Conservation (phyloP, 2,113 vertebrate genomes). For the Engystomops pustulosus region DNA sequence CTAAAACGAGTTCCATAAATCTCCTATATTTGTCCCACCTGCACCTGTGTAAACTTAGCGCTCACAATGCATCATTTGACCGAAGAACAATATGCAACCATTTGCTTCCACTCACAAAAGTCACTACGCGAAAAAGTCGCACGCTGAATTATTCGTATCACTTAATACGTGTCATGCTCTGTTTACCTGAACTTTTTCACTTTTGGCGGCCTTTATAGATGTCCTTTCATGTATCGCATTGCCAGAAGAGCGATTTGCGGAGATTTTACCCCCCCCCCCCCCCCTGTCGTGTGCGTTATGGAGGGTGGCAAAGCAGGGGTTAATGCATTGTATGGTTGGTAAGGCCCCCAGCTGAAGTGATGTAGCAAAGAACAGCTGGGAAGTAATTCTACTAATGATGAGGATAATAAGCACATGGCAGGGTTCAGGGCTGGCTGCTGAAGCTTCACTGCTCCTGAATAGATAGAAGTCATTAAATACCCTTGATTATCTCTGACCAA, state of each 20-base stretch:
- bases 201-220: not conserved
- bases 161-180: not conserved
- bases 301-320: slow-evolving; percentile 66
- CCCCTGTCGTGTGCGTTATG: slow-evolving; percentile 52
- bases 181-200: slow-evolving; percentile 9
- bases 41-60: not conserved
- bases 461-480: slow-evolving; percentile 99
- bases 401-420: slow-evolving; percentile 95
- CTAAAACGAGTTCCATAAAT: not conserved
- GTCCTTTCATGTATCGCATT: not conserved
- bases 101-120: not conserved
- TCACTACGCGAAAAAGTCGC: not conserved
- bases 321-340: slow-evolving; percentile 69
- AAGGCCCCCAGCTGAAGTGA: slow-evolving; percentile 90
- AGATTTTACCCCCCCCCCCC: not conserved
- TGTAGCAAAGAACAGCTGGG: slow-evolving; percentile 96
- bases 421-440: slow-evolving; percentile 95
- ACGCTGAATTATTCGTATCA: not conserved
- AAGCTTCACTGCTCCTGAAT: slow-evolving; percentile 98
- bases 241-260: not conserved
- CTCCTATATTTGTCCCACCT: not conserved
- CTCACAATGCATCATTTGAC: not conserved
- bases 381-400: slow-evolving; percentile 99
- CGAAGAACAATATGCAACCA: not conserved
- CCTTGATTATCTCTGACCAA: slow-evolving; percentile 99